Conservation (phyloP, 2,113 vertebrate genomes). For the Clarias macrocephalus region DNA sequence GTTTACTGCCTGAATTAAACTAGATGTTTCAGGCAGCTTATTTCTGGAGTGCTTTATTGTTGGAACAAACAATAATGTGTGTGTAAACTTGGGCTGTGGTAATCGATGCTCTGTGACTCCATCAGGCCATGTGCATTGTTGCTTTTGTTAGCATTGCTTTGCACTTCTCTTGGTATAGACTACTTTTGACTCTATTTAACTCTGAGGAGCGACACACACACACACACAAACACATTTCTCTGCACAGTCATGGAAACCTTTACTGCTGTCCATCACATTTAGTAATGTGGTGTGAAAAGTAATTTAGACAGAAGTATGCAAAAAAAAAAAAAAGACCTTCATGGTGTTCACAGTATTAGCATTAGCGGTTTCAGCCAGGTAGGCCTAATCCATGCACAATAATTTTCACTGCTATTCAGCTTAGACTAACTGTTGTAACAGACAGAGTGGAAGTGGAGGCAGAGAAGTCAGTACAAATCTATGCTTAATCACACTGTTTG, state of each 20-base stretch:
- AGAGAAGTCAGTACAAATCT: neutral
- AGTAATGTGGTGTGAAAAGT: constrained; percentile 56
- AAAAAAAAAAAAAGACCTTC: neutral
- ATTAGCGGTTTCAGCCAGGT: constrained; percentile 31
- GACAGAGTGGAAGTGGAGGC: neutral
- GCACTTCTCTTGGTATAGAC: constrained; percentile 21
- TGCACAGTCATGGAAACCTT: constrained; percentile 16
- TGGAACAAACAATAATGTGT: neutral
- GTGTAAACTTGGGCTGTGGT: neutral
- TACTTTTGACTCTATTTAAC: constrained; percentile 30
- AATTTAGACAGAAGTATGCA: constrained; percentile 37
- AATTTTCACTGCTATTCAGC: neutral
- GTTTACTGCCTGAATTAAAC: neutral
- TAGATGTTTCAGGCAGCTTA: neutral
- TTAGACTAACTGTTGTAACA: constrained; percentile 13
- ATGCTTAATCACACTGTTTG: neutral
- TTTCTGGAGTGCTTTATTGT: neutral
- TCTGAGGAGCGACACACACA: neutral
- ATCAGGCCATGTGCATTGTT: constrained; percentile 1
- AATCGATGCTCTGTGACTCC: neutral
- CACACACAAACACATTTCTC: neutral
- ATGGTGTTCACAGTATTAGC: constrained; percentile 12
- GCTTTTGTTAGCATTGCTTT: constrained; percentile 27
- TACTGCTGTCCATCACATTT: constrained; percentile 18
- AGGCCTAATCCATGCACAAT: neutral